Evolutionary conservation across 2,797 vertebrate genomes (phyloP).

Genomic region (Hippopotamyrus pictus): DNA sequence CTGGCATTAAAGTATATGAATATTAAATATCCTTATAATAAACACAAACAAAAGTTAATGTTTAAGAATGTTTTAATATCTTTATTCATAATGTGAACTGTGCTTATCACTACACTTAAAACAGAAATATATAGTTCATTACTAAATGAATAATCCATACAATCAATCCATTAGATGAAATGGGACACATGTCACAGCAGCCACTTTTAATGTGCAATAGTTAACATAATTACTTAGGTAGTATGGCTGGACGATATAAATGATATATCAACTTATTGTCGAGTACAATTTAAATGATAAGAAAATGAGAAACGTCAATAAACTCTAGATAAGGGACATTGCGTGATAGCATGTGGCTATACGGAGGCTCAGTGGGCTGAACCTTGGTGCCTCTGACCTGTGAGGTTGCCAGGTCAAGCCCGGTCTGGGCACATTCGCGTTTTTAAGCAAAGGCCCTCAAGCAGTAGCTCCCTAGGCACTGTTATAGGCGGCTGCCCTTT

Average conservation of each 20-base stretch:
- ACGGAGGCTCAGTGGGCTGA: neutral
- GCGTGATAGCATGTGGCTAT: neutral
- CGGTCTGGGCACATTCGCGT: neutral
- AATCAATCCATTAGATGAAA: neutral
- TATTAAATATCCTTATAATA: neutral
- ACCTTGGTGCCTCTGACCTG: neutral
- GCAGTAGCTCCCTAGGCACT: neutral
- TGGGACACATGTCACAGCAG: neutral
- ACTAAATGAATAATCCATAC: neutral
- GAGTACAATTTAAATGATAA: neutral
- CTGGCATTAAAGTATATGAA: neutral
- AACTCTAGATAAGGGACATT: neutral
- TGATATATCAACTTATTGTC: neutral
- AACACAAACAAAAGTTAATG: neutral
- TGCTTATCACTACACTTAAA: neutral
- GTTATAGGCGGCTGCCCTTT: neutral
- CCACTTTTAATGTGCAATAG: neutral
- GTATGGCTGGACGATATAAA: neutral
- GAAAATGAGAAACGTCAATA: neutral
- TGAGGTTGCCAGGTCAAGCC: neutral
- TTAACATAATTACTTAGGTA: neutral
- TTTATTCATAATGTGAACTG: neutral
- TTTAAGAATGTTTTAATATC: neutral
- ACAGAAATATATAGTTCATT: neutral
- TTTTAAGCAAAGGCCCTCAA: neutral